These are phyloP conservation scores for Harpalus rubripes DNA, from an alignment of 2,888 invertebrate species.

Conservation along the genomic window DNA sequence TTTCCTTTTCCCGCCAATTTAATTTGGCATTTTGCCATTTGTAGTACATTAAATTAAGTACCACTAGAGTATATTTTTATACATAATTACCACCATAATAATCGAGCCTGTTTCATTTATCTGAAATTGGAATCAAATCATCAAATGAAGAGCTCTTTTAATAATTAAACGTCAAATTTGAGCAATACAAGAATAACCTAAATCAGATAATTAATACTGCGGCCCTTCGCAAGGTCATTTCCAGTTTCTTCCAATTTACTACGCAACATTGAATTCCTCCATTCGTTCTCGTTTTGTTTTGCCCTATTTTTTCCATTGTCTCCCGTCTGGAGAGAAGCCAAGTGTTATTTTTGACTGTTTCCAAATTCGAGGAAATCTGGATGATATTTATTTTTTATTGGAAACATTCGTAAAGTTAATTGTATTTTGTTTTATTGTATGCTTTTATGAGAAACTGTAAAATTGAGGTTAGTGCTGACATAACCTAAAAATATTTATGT, in stretches of 20 bases:
- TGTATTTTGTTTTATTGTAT: background rate
- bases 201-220: background rate
- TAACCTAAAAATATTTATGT: background rate
- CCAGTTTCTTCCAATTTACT: background rate
- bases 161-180: constrained; percentile 3
- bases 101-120: background rate
- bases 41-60: too few species aligned
- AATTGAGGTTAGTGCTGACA: background rate
- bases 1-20: too few species aligned
- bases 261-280: background rate
- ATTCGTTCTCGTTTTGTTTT: too few species aligned
- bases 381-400: background rate
- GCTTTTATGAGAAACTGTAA: background rate
- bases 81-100: too few species aligned
- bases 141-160: background rate
- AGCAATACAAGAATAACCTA: background rate
- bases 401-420: background rate
- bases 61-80: too few species aligned
- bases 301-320: background rate
- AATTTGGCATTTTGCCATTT: too few species aligned
- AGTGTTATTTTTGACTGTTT: background rate
- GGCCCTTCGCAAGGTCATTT: background rate
- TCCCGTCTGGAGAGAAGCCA: background rate
- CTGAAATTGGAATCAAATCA: background rate
- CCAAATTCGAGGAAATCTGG: background rate